Conservation (phyloP, 1,140 invertebrate genomes). For the Drosophila parvula region DNA sequence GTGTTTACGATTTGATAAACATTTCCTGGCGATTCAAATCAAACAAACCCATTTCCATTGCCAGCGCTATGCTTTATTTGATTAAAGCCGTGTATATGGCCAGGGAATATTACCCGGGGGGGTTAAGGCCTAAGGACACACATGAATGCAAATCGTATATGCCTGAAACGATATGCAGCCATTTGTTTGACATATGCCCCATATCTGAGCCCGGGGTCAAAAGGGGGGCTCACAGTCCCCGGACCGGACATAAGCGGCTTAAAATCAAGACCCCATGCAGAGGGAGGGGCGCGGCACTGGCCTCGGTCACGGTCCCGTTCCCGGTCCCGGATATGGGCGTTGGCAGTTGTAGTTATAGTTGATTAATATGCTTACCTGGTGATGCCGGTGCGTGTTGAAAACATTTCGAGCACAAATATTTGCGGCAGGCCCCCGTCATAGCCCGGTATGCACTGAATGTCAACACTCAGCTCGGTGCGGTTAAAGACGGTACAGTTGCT, state of each 20-base stretch:
- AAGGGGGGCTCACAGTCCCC: constrained; percentile 11
- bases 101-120: background rate
- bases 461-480: constrained; percentile 89
- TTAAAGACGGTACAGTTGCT: constrained; percentile 90
- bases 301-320: background rate
- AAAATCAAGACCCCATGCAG: constrained; percentile 33
- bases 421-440: constrained; percentile 92
- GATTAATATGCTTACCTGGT: constrained; percentile 83
- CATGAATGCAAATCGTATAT: constrained; percentile 29
- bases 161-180: constrained; percentile 43
- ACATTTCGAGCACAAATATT: constrained; percentile 90
- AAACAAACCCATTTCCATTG: background rate
- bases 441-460: constrained; percentile 90
- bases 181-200: constrained; percentile 48
- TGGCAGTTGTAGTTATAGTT: constrained; percentile 58
- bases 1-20: no score
- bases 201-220: constrained; percentile 36
- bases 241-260: constrained; percentile 62
- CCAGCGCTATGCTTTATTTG: constrained; percentile 18
- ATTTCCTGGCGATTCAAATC: no score
- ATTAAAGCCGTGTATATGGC: constrained; percentile 15
- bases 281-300: background rate
- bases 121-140: constrained; percentile 17
- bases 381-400: constrained; percentile 79
- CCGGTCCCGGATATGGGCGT: constrained; percentile 9